Base-by-base conservation (phyloP, 1,140 invertebrate species). In the Temnothorax nylanderi region DNA sequence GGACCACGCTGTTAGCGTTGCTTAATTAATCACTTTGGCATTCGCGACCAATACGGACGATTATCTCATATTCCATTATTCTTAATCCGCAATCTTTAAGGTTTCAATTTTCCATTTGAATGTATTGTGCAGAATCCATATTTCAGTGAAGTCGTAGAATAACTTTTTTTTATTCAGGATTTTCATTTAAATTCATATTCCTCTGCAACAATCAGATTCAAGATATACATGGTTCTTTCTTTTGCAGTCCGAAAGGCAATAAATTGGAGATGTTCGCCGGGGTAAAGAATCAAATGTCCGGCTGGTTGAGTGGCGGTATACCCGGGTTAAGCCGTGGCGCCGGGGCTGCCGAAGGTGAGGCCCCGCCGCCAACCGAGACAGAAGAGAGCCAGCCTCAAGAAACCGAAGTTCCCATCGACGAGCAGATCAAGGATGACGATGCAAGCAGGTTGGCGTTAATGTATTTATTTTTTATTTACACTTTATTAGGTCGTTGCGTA, bases 241-340 rank as follows among this genome's bases (percentile, higher is more conserved):
- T 3, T 86, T 26, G 16, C 65, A 97, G 97, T 90, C 97, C 97
- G 32, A 90, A 90, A 97, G 94, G 96, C 94, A 97, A 97, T 93
- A 97, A 97, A 87, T 92, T 97, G 90, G 97, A 97, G 89, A 97
- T 98, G 96, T 96, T 98, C 87, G 97, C 97, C 84, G 98, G 98
- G 91, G 97, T 98, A 54, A 98, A 98, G 95, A 97, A 96, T 51
- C 97, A 97, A 94, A 97, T 98, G 96, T 97, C 96, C 10, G 97
- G 97, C 11, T 98, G 97, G 98, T 94, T 98, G 72, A 97, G 97
- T 74, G 96, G 97, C 8, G 97, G 97, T 10, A 96, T 97, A 78
- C 96, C 97, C 1, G 97, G 97, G 85, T 94, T 98, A 80, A 96
- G 97, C 92, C 94, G 95, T 16, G 93, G 95, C 56, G 96, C 95